phyloP scores from a whole-genome alignment of 2,113 vertebrate species.

The Paratilapia polleni region DNA sequence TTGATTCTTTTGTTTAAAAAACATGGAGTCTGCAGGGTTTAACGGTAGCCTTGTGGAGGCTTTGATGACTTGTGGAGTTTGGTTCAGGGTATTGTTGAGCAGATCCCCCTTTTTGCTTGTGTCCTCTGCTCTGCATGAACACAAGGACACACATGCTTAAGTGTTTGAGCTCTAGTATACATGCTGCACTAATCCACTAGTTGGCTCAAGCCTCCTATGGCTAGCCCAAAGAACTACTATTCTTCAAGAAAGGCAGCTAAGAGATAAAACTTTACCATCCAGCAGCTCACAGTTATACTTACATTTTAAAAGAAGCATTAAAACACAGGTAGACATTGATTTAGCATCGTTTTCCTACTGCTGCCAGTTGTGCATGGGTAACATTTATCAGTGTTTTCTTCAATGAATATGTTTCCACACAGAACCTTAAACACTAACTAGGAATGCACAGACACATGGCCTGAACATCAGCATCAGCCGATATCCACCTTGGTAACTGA shows the following conservation, averaged over 20 bases:
- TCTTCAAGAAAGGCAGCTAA: background rate
- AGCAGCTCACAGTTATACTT: background rate
- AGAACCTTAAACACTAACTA: background rate
- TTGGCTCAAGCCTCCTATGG: background rate
- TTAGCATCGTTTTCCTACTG: too few relatives aligned
- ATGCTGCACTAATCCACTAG: background rate
- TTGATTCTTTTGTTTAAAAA: background rate
- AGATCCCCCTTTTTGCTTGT: background rate
- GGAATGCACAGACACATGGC: background rate
- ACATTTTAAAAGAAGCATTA: background rate
- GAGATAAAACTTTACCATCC: background rate
- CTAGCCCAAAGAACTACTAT: background rate
- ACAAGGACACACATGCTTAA: background rate
- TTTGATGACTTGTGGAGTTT: background rate
- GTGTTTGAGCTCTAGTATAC: background rate
- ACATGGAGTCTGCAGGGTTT: background rate
- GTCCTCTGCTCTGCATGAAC: background rate
- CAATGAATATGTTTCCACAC: background rate
- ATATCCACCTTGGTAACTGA: too few relatives aligned
- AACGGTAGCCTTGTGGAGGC: fast-evolving
- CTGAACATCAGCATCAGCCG: background rate
- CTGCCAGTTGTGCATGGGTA: too few relatives aligned
- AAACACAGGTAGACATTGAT: background rate
- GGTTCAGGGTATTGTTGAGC: background rate
- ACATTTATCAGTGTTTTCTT: too few relatives aligned